Percentiles rank a stretch among this genome's conserved stretches.
These are phyloP conservation scores for Conistra vaccinii DNA, from an alignment of 2,888 invertebrate genomes.

Conservation along the genomic window DNA sequence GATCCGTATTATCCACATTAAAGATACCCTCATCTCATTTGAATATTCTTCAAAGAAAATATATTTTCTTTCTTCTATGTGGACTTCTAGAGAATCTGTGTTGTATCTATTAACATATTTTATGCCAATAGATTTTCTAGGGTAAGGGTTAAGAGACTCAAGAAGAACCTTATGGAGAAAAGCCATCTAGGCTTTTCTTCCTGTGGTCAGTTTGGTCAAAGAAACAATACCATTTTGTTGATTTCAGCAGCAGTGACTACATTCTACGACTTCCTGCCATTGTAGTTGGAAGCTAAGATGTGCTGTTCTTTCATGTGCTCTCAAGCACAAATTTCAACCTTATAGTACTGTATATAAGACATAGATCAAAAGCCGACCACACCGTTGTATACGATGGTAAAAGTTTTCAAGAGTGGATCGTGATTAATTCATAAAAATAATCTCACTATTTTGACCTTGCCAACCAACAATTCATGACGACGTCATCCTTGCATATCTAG, in stretches of 20 bases:
- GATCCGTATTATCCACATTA: conserved; percentile 54
- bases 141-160: too few relatives aligned
- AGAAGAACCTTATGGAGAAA: too few relatives aligned
- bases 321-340: too few relatives aligned
- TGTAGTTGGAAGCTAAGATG: too few relatives aligned
- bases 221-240: too few relatives aligned
- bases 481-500: background rate
- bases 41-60: conserved; percentile 49
- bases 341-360: background rate
- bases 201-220: too few relatives aligned
- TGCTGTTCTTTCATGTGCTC: background rate
- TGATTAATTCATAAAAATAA: background rate
- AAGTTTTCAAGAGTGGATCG: too few relatives aligned
- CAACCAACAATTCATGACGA: background rate
- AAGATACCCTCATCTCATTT: conserved; percentile 64
- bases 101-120: conserved; percentile 41
- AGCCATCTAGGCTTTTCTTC: too few relatives aligned
- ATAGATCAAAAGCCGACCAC: background rate
- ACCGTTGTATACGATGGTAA: background rate
- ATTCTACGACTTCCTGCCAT: too few relatives aligned
- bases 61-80: conserved; percentile 35
- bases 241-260: too few relatives aligned
- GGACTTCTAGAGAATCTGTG: conserved; percentile 37
- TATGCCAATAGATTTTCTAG: conserved; percentile 7
- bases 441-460: background rate